Percentiles rank a stretch among this genome's conserved stretches.
phyloP scores from a whole-genome alignment of 2,888 invertebrate species.

The Mesorhabditis spiculigera region DNA sequence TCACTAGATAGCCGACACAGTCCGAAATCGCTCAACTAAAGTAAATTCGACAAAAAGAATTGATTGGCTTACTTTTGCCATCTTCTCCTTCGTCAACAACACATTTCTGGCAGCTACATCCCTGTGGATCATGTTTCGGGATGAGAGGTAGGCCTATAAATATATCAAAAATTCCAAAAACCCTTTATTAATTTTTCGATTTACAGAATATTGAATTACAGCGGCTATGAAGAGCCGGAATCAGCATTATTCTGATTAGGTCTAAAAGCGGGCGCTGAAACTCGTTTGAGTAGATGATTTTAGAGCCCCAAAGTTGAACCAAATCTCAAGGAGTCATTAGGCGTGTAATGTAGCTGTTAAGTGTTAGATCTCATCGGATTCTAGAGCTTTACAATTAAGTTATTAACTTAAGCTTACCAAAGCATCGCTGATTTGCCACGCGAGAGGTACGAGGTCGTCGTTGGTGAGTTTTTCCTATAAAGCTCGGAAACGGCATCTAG shows the following conservation, averaged over 20 bases:
- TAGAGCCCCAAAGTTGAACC: not conserved
- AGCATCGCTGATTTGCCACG: not conserved
- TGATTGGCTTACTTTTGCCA: not conserved
- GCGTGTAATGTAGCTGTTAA: no score
- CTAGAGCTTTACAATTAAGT: no score
- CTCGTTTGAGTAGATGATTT: not conserved
- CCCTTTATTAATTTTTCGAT: not conserved
- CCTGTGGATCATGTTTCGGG: not conserved
- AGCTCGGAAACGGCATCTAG: no score
- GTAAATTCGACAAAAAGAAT: not conserved
- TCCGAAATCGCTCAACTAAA: not conserved
- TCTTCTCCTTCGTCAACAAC: not conserved
- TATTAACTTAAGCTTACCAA: no score
- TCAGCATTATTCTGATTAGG: no score
- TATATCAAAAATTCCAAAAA: not conserved
- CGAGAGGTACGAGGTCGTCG: not conserved
- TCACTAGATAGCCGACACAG: not conserved
- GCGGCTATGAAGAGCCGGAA: no score
- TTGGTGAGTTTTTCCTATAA: not conserved
- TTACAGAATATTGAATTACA: not conserved
- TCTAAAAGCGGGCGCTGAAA: no score
- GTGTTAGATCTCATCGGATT: no score
- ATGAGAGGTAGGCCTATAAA: conserved; percentile 1
- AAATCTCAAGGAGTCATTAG: not conserved
- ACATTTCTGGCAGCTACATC: not conserved